These are phyloP conservation scores for Tuberolachnus salignus DNA, from an alignment of 2,888 invertebrate species.

Conservation along the genomic window DNA sequence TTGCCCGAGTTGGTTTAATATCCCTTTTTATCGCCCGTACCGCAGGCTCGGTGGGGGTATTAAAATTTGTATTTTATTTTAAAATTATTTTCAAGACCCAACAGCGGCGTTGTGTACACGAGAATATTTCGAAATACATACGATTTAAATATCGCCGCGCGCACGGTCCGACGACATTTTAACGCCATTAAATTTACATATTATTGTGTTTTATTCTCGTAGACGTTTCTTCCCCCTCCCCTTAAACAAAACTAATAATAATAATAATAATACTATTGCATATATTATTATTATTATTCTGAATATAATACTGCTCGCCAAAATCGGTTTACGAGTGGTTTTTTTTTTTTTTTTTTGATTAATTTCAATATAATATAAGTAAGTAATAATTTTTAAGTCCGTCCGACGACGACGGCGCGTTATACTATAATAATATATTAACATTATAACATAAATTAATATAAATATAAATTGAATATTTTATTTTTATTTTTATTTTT, in stretches of 20 bases:
- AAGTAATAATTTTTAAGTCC: no score
- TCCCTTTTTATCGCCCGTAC: not conserved
- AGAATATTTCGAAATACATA: not conserved
- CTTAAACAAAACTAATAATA: no score
- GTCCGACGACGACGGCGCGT: no score
- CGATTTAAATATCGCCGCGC: not conserved
- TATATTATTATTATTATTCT: not conserved
- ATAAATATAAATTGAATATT: no score
- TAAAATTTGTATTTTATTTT: slow-evolving; percentile 17
- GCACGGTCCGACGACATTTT: not conserved
- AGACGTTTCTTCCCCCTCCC: no score
- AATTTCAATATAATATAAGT: not conserved
- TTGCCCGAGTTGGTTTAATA: not conserved
- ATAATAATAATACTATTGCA: no score
- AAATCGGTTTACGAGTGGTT: not conserved
- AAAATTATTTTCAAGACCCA: not conserved
- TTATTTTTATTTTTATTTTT: no score
- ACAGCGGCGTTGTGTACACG: no score
- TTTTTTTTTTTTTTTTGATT: no score
- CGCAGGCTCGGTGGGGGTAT: not conserved
- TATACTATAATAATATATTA: not conserved
- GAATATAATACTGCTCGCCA: not conserved
- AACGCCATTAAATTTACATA: slow-evolving; percentile 25
- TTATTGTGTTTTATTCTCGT: not conserved
- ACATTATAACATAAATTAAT: no score